Base-by-base conservation (phyloP, 2,888 invertebrate genomes). In the Pachycephus smyrnensis region DNA sequence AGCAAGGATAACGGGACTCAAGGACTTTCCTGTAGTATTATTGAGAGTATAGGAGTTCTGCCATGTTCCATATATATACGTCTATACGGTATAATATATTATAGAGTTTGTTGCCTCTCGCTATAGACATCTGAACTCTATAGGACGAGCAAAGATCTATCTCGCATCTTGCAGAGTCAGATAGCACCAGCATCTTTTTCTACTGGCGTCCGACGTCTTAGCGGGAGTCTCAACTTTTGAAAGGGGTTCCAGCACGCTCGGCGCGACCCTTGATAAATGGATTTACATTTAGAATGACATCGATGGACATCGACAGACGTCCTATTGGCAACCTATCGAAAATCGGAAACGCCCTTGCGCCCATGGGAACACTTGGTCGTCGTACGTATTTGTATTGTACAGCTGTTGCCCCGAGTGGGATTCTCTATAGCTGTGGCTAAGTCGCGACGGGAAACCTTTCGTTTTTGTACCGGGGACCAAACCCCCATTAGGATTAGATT, bases 201-300 rank as follows among this genome's bases (percentile, higher is more conserved):
- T 2, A 55, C 23, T 55, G 55, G 55, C 55, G 6, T 55, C 55
- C 23, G 23, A 55, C 55, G 23, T 55, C 55, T 55, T 23, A 9
- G 23, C 55, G 2, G 6, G 23, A 9, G 23, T 23, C 55, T 55
- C 0, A 55, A 23, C 35, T 6, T 55, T 23, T 23, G 6, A 15
- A 23, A 55, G 6, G 23, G 55, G 9, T 9, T 55, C 2, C 71
- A 31, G 71, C 3, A 30, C 15, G 31, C 30, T 32, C 30, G 30
- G 31, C 11, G 15, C 71, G 1, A n/a, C 33, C 32, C 71, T 68
- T 78, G 78, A 78, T 76, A 76, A 78, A 78, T 78, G 76, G 78
- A 78, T 71, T 78, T 78, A 76, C 76, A 68, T 78, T 76, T 73
- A 71, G 73, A 76, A 78, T 76, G 73, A 76, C 75, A 73, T 73